phyloP scores from a whole-genome alignment of 23 tunicate species.

The Halocynthia aurantium region DNA sequence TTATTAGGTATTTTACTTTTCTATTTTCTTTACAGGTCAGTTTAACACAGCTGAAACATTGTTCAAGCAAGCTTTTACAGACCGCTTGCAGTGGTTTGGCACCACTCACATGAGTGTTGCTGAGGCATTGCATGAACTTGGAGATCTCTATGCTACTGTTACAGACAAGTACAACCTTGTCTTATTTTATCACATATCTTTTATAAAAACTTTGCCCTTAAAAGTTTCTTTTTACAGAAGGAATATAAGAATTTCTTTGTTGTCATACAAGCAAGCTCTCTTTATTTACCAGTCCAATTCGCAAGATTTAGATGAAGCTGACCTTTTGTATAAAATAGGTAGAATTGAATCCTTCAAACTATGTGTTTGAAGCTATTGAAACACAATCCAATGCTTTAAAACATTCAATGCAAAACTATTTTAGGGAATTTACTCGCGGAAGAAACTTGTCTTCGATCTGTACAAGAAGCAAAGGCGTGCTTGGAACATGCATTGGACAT shows the following conservation, averaged over 20 bases:
- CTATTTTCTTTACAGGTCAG: slow-evolving; percentile 19
- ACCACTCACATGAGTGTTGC: slow-evolving; percentile 41
- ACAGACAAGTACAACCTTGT: background rate
- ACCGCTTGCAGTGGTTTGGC: slow-evolving; percentile 56
- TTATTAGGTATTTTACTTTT: background rate
- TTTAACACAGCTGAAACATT: slow-evolving; percentile 33
- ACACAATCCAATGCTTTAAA: background rate
- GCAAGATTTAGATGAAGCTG: slow-evolving; percentile 22
- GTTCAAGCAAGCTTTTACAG: slow-evolving; percentile 27
- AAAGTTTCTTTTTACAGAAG: background rate
- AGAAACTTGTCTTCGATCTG: slow-evolving; percentile 59
- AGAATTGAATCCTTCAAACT: background rate
- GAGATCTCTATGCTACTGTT: slow-evolving; percentile 22
- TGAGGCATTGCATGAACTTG: slow-evolving; percentile 27
- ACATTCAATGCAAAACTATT: background rate
- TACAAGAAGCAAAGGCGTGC: slow-evolving; percentile 61
- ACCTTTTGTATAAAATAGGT: slow-evolving; percentile 42
- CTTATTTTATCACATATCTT: background rate
- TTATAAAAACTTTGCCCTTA: background rate
- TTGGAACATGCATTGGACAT: slow-evolving; percentile 47
- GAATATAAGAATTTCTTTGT: slow-evolving; percentile 50
- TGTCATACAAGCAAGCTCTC: slow-evolving; percentile 78
- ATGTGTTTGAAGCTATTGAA: background rate
- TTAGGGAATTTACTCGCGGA: slow-evolving; percentile 38
- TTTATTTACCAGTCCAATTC: slow-evolving; percentile 38